phyloP scores from a whole-genome alignment of 2,888 invertebrate genomes.

The Caprella mutica region DNA sequence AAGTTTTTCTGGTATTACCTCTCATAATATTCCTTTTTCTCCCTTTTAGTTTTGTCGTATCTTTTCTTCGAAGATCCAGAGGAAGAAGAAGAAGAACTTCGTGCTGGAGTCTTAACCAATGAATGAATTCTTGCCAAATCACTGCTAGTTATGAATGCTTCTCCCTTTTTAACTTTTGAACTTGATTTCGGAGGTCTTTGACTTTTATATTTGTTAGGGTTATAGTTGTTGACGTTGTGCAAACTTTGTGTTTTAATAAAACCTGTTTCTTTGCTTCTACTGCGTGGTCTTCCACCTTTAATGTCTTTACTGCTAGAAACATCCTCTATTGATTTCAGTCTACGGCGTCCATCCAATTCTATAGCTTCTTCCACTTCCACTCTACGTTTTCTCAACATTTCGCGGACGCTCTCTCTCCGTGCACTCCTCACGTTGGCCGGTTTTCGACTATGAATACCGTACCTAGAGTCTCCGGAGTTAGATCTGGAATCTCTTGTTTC shows the following conservation, averaged over 20 bases:
- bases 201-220: no score
- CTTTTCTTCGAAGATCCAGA: background rate
- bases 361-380: conserved; percentile 15
- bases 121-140: background rate
- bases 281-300: no score
- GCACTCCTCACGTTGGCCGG: conserved; percentile 7
- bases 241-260: no score
- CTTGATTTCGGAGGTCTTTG: no score
- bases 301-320: background rate
- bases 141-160: background rate
- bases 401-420: conserved; percentile 24
- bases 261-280: no score
- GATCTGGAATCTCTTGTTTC: no score
- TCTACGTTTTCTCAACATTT: conserved; percentile 22
- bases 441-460: no score
- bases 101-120: background rate
- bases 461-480: no score
- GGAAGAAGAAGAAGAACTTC: conserved; percentile 8
- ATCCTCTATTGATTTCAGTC: background rate
- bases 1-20: no score
- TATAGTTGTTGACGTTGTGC: no score
- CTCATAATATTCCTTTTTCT: no score
- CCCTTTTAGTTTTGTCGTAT: background rate
- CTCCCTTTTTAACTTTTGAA: background rate
- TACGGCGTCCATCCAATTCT: conserved; percentile 18